Evolutionary conservation across 2,797 vertebrate species (phyloP).

Genomic region (Tauraco hartlaubi): DNA sequence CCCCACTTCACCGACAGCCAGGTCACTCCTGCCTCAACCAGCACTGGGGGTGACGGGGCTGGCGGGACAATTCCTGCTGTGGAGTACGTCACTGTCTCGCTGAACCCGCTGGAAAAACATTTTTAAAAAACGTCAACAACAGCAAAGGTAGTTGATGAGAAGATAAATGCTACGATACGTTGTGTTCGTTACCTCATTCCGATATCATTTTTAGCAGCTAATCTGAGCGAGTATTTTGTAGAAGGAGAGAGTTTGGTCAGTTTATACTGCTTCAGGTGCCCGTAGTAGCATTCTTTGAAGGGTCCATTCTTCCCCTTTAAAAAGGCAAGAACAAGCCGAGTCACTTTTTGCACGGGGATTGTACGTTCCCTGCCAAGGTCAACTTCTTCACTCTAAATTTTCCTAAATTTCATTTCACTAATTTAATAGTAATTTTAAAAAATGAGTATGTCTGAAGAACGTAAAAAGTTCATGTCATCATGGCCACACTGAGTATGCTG

Average conservation of each 20-base stretch:
- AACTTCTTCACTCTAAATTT: neutral
- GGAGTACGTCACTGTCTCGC: constrained; percentile 77
- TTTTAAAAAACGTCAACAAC: neutral
- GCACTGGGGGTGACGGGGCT: constrained; percentile 64
- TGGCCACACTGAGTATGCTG: neutral
- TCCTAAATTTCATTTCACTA: neutral
- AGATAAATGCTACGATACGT: fast-evolving
- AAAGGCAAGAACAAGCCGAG: neutral
- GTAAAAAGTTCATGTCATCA: neutral
- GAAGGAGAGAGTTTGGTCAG: constrained; percentile 80
- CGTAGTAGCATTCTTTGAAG: constrained; percentile 85
- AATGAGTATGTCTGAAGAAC: neutral
- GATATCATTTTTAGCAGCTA: constrained; percentile 86
- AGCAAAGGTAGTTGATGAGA: fast-evolving
- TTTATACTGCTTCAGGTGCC: constrained; percentile 84
- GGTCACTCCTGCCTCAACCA: constrained; percentile 73
- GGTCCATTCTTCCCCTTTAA: constrained; percentile 79
- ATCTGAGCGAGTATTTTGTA: constrained; percentile 82
- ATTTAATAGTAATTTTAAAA: neutral
- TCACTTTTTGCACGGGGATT: neutral
- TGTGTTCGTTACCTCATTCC: constrained; percentile 79
- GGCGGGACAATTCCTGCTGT: constrained; percentile 79
- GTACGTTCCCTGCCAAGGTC: neutral
- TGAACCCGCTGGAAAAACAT: constrained; percentile 78
- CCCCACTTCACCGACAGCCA: constrained; percentile 81